A percentile compares a stretch with the other conserved stretches of the same genome.
Conservation (phyloP, 2,797 vertebrate genomes). For the Erpetoichthys calabaricus region DNA sequence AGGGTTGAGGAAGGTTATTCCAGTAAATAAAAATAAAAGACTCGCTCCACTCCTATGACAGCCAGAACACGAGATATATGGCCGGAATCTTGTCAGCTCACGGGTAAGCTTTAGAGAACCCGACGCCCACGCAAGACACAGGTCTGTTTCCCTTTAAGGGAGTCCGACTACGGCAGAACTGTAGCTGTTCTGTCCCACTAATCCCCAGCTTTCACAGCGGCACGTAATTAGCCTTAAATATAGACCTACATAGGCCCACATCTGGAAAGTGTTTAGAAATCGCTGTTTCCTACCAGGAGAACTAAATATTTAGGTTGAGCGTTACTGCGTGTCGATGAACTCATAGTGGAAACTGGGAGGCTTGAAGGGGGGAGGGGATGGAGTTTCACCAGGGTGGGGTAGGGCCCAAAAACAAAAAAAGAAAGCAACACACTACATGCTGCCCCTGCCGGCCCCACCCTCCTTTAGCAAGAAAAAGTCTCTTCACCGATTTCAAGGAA, state of each 20-base stretch:
- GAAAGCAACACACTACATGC: neutral
- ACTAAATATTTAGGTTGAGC: slow-evolving; percentile 76
- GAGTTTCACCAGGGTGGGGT: slow-evolving; percentile 12
- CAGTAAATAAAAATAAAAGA: no score
- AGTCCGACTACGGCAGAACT: neutral
- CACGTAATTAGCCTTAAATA: slow-evolving; percentile 64
- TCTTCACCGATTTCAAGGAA: no score
- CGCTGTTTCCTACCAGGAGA: slow-evolving; percentile 69
- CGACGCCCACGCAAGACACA: no score
- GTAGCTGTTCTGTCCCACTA: slow-evolving; percentile 27
- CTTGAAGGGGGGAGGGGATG: slow-evolving; percentile 31
- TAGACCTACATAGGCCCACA: slow-evolving; percentile 54
- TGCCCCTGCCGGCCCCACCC: no score
- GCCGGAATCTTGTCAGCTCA: no score
- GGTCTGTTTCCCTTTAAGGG: no score
- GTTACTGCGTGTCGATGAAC: slow-evolving; percentile 67
- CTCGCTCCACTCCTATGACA: no score
- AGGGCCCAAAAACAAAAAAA: neutral
- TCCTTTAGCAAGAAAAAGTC: no score
- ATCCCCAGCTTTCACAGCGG: slow-evolving; percentile 46
- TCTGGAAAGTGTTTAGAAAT: slow-evolving; percentile 71
- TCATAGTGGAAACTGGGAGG: slow-evolving; percentile 33
- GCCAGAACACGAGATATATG: no score
- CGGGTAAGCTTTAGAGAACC: no score
- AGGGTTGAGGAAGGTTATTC: no score